A percentile compares a stretch with the other conserved stretches of the same genome.
Conservation (phyloP, 2,113 vertebrate genomes). For the Dromiciops gliroides region DNA sequence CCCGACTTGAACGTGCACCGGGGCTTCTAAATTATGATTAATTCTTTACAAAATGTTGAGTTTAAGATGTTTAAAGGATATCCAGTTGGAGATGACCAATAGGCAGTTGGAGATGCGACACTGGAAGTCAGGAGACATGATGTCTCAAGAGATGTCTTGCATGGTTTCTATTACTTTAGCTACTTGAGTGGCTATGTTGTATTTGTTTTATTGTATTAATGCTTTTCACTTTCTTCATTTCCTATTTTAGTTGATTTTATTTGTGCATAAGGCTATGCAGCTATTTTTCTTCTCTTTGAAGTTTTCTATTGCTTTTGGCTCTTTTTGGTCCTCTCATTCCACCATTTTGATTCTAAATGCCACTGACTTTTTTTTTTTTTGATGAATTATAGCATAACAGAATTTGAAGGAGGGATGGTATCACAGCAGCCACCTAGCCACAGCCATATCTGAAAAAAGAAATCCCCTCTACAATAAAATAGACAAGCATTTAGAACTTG, state of each 20-base stretch:
- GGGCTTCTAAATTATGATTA: too few relatives aligned
- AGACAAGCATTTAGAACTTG: not conserved
- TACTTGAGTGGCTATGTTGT: not conserved
- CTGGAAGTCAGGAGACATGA: not conserved
- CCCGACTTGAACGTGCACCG: too few relatives aligned
- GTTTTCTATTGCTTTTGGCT: not conserved
- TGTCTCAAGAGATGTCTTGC: not conserved
- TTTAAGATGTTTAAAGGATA: not conserved
- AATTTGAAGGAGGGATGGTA: not conserved
- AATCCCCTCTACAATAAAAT: not conserved
- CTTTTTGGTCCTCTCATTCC: not conserved
- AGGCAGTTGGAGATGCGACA: not conserved
- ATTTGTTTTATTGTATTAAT: not conserved
- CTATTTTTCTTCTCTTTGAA: not conserved
- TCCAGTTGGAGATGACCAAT: not conserved
- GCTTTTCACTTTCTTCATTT: not conserved
- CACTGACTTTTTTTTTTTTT: too few relatives aligned
- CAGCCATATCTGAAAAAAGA: not conserved
- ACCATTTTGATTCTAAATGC: not conserved
- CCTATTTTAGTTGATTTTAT: not conserved
- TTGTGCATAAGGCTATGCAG: not conserved
- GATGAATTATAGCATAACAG: not conserved
- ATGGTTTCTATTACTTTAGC: not conserved
- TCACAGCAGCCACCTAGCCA: not conserved
- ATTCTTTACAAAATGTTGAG: too few relatives aligned